Percentiles rank a stretch among this genome's conserved stretches.
These are phyloP conservation scores for Otus scops DNA, from an alignment of 2,797 vertebrate genomes.

Conservation along the genomic window DNA sequence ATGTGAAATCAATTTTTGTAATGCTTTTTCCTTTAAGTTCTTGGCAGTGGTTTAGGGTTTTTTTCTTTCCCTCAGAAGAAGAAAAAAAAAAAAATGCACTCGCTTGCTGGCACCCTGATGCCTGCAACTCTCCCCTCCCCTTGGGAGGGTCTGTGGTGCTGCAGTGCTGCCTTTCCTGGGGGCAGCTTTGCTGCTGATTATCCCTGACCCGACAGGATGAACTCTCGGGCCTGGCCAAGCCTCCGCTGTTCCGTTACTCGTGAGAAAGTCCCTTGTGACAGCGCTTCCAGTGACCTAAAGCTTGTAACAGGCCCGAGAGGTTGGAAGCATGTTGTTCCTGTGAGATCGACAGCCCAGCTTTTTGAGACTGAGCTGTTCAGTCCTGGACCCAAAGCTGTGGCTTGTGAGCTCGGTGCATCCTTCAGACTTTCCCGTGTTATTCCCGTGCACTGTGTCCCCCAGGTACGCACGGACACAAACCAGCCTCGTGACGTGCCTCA, in stretches of 20 bases:
- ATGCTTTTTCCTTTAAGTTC: neutral
- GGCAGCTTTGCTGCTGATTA: neutral
- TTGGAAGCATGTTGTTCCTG: neutral
- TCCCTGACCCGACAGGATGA: too few relatives aligned
- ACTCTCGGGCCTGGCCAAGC: neutral
- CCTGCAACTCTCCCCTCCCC: too few relatives aligned
- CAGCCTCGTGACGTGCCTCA: neutral
- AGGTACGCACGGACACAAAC: accelerated
- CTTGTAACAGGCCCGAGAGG: neutral
- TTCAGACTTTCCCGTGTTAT: accelerated
- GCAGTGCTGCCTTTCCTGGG: neutral
- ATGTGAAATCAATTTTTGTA: neutral
- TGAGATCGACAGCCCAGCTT: neutral
- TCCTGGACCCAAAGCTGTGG: neutral
- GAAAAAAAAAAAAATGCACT: neutral
- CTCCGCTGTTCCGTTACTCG: too few relatives aligned
- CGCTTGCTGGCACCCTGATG: accelerated
- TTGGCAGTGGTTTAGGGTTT: neutral
- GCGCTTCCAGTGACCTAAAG: neutral
- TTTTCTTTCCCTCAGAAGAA: neutral
- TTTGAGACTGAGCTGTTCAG: neutral
- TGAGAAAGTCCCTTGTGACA: neutral
- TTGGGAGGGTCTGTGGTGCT: neutral
- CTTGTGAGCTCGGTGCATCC: neutral
- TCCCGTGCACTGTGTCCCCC: neutral